These are phyloP conservation scores for Drosophila micromelanica DNA, from an alignment of 1,140 invertebrate genomes.

Conservation along the genomic window DNA sequence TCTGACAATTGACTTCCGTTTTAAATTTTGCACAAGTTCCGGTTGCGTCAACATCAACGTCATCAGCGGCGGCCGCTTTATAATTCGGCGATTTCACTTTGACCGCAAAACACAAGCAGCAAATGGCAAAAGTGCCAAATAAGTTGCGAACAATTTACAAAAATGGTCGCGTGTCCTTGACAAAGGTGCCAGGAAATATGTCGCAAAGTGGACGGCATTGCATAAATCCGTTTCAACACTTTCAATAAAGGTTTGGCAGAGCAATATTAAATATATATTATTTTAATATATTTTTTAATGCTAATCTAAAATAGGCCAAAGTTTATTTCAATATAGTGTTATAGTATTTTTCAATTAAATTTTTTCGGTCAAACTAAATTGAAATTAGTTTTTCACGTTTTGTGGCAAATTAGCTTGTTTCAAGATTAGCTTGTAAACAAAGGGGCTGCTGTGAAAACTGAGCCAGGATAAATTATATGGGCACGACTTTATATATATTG, in stretches of 20 bases:
- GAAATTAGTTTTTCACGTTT: no score
- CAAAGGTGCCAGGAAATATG: constrained; percentile 67
- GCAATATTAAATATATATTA: no score
- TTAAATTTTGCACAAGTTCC: constrained; percentile 82
- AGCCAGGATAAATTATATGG: not conserved
- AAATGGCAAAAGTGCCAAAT: constrained; percentile 8
- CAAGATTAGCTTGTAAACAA: no score
- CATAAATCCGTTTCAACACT: not conserved
- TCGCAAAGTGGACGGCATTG: constrained; percentile 22
- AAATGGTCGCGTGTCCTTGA: constrained; percentile 58
- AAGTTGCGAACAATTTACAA: constrained; percentile 12
- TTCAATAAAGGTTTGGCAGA: no score
- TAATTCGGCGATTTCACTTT: constrained; percentile 24
- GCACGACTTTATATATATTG: not conserved
- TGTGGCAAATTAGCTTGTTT: no score
- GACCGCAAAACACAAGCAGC: constrained; percentile 16
- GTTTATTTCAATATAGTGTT: no score
- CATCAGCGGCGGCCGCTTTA: not conserved
- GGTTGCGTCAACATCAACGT: constrained; percentile 44
- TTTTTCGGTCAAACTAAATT: no score
- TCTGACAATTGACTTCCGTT: constrained; percentile 82
- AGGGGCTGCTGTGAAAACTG: no score
- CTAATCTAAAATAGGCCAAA: no score
- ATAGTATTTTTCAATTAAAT: no score
- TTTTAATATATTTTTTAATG: no score